Evolutionary conservation across 2,113 vertebrate species (phyloP).

Genomic region (Onychostruthus taczanowskii): DNA sequence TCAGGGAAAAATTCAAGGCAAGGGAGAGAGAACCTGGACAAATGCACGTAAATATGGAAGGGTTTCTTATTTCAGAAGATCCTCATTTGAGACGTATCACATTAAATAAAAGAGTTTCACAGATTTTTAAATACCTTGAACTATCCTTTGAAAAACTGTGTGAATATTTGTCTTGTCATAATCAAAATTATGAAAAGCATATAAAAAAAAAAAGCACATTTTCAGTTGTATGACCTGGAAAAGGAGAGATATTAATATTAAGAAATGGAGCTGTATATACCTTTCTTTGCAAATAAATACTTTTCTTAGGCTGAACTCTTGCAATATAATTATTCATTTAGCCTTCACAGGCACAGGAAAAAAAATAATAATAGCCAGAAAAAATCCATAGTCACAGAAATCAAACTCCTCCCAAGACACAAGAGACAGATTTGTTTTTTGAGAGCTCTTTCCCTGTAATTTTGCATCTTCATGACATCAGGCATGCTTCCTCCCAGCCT

Average conservation of each 20-base stretch:
- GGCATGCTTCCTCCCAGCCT: background rate
- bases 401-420: background rate
- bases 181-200: background rate
- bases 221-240: background rate
- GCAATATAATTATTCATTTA: background rate
- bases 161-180: background rate
- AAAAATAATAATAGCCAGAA: background rate
- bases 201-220: background rate
- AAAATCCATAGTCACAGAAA: background rate
- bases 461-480: background rate
- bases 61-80: background rate
- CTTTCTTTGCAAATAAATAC: background rate
- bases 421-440: background rate
- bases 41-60: background rate
- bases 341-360: background rate
- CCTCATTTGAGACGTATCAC: background rate
- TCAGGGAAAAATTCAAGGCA: background rate
- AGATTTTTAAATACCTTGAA: background rate
- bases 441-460: background rate
- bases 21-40: background rate
- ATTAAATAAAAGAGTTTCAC: background rate
- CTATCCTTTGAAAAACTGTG: background rate
- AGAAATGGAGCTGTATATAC: background rate
- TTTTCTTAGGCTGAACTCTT: background rate
- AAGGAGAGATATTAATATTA: background rate